A percentile compares a stretch with the other conserved stretches of the same genome.
Evolutionary conservation across 2,888 invertebrate species (phyloP).

Genomic region (Drosophila tripunctata): DNA sequence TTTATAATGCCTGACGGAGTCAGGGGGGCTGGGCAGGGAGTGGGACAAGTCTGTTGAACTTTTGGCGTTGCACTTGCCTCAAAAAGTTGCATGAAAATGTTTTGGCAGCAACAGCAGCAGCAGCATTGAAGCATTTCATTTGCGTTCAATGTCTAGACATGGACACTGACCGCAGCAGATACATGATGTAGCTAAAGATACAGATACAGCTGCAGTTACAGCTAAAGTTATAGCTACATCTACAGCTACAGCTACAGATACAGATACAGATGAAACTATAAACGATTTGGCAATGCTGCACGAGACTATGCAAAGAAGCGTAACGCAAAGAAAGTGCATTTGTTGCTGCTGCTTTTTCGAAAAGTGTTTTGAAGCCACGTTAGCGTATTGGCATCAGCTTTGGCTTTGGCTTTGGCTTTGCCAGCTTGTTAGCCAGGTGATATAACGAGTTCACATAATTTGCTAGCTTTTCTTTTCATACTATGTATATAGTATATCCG

Average conservation of each 20-base stretch:
- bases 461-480: constrained; percentile 64
- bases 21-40: background rate
- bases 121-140: constrained; percentile 69
- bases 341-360: constrained; percentile 34
- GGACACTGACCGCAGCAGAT: constrained; percentile 71
- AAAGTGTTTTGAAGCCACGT: constrained; percentile 58
- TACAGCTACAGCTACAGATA: constrained; percentile 8
- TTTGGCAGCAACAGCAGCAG: constrained; percentile 49
- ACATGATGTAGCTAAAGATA: constrained; percentile 1
- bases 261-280: constrained; percentile 31
- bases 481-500: constrained; percentile 19
- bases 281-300: constrained; percentile 71
- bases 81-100: constrained; percentile 41
- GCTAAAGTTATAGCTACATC: constrained; percentile 18
- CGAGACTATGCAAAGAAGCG: constrained; percentile 73
- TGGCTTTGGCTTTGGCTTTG: constrained; percentile 1
- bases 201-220: constrained; percentile 24
- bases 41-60: constrained; percentile 69
- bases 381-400: constrained; percentile 39
- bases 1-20: constrained; percentile 67
- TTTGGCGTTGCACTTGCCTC: constrained; percentile 64
- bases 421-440: constrained; percentile 51
- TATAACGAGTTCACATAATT: constrained; percentile 74
- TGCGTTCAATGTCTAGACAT: constrained; percentile 69
- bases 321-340: constrained; percentile 76